Percentiles rank a stretch among this genome's conserved stretches.
These are phyloP conservation scores for Pantala flavescens DNA, from an alignment of 1,140 invertebrate species.

Conservation along the genomic window DNA sequence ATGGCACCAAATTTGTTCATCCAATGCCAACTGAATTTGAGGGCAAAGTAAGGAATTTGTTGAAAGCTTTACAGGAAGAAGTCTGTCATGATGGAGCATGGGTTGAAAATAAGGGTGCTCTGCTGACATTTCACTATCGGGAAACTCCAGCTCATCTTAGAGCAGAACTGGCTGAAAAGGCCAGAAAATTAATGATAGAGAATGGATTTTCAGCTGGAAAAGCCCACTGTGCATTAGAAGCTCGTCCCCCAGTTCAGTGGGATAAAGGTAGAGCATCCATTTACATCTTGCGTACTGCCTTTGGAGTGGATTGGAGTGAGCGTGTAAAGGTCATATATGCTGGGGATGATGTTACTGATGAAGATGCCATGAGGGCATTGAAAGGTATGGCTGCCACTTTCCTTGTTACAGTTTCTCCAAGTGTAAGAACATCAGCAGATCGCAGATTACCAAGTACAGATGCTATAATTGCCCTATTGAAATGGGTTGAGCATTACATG, in stretches of 20 bases:
- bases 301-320: constrained; percentile 36
- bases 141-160: constrained; percentile 26
- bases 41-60: constrained; percentile 29
- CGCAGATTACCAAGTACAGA: constrained; percentile 30
- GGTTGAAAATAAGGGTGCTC: constrained; percentile 35
- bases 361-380: constrained; percentile 33
- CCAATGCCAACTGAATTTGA: constrained; percentile 33
- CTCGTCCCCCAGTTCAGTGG: constrained; percentile 34
- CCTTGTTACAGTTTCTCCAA: constrained; percentile 30
- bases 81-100: constrained; percentile 34
- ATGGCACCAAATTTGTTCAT: constrained; percentile 33
- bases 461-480: constrained; percentile 31
- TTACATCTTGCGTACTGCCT: constrained; percentile 33
- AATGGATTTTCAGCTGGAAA: constrained; percentile 30
- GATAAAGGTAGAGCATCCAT: constrained; percentile 35
- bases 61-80: constrained; percentile 28
- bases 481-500: constrained; percentile 32
- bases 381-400: constrained; percentile 34
- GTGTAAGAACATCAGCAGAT: constrained; percentile 30
- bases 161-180: constrained; percentile 20
- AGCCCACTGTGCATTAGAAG: constrained; percentile 33
- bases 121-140: constrained; percentile 36
- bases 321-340: constrained; percentile 32
- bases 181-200: constrained; percentile 28
- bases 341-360: constrained; percentile 35